Percentiles rank a stretch among this genome's conserved stretches.
phyloP scores from a whole-genome alignment of 2,888 invertebrate species.

The Zygogramma bicolorata region DNA sequence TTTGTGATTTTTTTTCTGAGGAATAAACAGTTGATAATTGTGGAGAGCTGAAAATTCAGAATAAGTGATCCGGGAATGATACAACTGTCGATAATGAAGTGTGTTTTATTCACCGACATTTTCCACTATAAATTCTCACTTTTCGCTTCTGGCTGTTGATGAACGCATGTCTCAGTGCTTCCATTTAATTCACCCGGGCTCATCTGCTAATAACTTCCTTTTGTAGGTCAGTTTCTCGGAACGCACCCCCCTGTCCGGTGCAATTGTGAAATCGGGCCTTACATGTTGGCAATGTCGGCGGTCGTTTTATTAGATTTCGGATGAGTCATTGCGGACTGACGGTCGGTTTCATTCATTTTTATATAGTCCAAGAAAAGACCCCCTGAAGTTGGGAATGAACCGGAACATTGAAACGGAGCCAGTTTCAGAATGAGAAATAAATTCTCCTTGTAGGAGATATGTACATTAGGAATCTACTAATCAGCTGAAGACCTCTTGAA shows the following conservation, averaged over 20 bases:
- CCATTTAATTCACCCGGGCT: neutral
- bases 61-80: no score
- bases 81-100: no score
- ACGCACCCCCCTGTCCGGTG: neutral
- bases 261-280: neutral
- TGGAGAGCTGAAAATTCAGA: no score
- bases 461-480: no score
- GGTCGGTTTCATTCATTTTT: slow-evolving; percentile 29
- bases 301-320: slow-evolving; percentile 37
- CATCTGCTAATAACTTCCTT: neutral
- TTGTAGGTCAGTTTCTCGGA: neutral
- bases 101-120: no score
- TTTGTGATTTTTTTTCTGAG: no score
- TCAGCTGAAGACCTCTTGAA: no score
- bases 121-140: neutral
- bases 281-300: slow-evolving; percentile 10
- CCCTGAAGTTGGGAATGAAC: neutral
- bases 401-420: neutral
- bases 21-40: no score
- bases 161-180: neutral
- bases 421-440: no score
- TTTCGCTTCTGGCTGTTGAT: neutral
- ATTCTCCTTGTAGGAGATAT: no score
- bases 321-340: slow-evolving; percentile 40
- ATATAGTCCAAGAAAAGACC: neutral